Evolutionary conservation across 2,888 invertebrate genomes (phyloP).

Genomic region (Drosophila bunnanda): DNA sequence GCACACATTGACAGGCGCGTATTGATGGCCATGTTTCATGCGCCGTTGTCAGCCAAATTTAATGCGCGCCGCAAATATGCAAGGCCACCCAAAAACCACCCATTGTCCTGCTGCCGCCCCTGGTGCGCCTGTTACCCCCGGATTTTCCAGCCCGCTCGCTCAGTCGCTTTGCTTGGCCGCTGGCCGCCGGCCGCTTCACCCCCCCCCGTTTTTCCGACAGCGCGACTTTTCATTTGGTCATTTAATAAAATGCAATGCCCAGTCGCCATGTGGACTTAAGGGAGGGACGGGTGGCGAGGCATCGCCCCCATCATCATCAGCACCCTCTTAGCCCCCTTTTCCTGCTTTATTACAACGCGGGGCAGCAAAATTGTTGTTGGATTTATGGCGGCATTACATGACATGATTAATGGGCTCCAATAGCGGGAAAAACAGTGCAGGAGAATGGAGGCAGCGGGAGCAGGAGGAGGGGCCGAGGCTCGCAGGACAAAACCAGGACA

Average conservation of each 20-base stretch:
- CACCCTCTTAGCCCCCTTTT: neutral
- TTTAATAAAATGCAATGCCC: conserved; percentile 78
- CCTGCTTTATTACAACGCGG: conserved; percentile 52
- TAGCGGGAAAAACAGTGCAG: conserved; percentile 42
- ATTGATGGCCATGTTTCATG: conserved; percentile 80
- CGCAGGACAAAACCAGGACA: conserved; percentile 32
- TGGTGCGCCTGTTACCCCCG: neutral
- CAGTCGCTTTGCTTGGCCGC: neutral
- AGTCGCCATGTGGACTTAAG: conserved; percentile 36
- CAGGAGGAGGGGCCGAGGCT: neutral
- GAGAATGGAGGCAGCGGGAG: too few species aligned
- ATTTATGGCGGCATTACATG: conserved; percentile 82
- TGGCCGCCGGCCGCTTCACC: neutral
- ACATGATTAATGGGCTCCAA: conserved; percentile 79
- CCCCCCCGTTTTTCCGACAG: conserved; percentile 53
- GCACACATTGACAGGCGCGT: conserved; percentile 70
- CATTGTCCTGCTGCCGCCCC: conserved; percentile 20
- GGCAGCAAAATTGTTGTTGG: conserved; percentile 75
- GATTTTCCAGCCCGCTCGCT: conserved; percentile 8
- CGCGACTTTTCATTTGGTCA: conserved; percentile 81
- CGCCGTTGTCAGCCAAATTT: conserved; percentile 80
- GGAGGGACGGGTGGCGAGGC: neutral
- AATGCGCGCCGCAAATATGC: conserved; percentile 79
- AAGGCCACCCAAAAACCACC: conserved; percentile 55
- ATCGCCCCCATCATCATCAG: neutral